These are phyloP conservation scores for Notolabrus celidotus DNA, from an alignment of 2,797 vertebrate genomes.

Conservation along the genomic window DNA sequence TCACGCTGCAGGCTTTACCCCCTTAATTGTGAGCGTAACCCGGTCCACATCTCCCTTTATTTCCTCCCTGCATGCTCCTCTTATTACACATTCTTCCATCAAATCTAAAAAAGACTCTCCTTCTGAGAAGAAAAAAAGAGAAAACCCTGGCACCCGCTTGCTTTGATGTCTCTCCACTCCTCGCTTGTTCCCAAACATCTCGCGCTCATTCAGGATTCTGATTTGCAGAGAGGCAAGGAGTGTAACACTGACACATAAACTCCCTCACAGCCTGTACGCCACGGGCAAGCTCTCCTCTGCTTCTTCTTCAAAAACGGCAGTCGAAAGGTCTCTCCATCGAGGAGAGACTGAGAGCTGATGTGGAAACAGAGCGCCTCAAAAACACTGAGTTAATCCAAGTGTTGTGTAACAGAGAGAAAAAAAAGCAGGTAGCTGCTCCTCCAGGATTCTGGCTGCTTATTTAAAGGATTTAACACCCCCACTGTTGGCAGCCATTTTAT, in stretches of 20 bases:
- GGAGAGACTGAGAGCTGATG: background rate
- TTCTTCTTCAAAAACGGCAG: background rate
- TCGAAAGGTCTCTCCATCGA: conserved; percentile 21
- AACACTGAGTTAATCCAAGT: conserved; percentile 8
- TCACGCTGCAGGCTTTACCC: conserved; percentile 40
- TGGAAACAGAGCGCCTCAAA: conserved; percentile 17
- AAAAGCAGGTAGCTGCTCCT: background rate
- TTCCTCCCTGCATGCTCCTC: conserved; percentile 29
- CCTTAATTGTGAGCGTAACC: conserved; percentile 5
- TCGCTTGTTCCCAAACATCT: conserved; percentile 43
- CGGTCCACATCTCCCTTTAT: background rate
- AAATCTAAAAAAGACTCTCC: conserved; percentile 42
- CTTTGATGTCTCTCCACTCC: conserved; percentile 75
- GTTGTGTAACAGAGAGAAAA: conserved; percentile 15
- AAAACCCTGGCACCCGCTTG: conserved; percentile 43
- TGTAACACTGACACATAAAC: conserved; percentile 47
- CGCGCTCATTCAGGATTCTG: conserved; percentile 59
- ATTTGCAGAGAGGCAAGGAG: conserved; percentile 26
- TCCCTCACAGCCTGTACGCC: conserved; percentile 14
- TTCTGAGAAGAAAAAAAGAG: conserved; percentile 33
- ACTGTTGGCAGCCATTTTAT: background rate
- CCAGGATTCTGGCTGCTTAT: background rate
- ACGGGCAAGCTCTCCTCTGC: background rate
- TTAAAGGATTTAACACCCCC: background rate
- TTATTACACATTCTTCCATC: conserved; percentile 46